Evolutionary conservation across 2,113 vertebrate genomes (phyloP).

Genomic region (Glaucidium brasilianum): DNA sequence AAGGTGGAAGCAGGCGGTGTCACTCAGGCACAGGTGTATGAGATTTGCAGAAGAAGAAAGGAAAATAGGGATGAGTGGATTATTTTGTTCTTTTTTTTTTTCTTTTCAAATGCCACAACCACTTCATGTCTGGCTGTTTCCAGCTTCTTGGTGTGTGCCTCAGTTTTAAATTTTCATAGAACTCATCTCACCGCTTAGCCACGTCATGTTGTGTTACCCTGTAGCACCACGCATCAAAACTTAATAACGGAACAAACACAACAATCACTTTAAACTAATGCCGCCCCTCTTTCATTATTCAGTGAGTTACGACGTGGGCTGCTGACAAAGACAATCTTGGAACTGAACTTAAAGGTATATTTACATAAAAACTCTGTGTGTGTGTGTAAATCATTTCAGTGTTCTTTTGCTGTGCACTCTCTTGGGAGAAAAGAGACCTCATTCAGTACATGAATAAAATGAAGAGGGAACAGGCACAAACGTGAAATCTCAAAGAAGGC

Average conservation of each 20-base stretch:
- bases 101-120: neutral
- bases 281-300: slow-evolving; percentile 43
- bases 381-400: neutral
- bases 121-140: neutral
- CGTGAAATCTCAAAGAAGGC: neutral
- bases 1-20: neutral
- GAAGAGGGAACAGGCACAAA: neutral
- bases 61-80: neutral
- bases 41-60: neutral
- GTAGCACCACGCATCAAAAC: neutral
- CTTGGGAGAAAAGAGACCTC: neutral
- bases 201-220: neutral
- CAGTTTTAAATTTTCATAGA: slow-evolving; percentile 26
- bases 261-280: slow-evolving; percentile 22
- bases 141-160: neutral
- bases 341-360: neutral
- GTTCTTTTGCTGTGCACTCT: neutral
- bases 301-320: neutral
- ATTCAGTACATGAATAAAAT: neutral
- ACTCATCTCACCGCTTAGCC: neutral
- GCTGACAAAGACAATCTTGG: neutral
- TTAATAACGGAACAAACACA: slow-evolving; percentile 24
- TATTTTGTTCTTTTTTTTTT: neutral
- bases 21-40: neutral
- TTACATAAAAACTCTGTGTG: neutral